Evolutionary conservation across 2,888 invertebrate species (phyloP), one percentile per base, ranked within the genome.

Genomic region (Tachina lurida): DNA sequence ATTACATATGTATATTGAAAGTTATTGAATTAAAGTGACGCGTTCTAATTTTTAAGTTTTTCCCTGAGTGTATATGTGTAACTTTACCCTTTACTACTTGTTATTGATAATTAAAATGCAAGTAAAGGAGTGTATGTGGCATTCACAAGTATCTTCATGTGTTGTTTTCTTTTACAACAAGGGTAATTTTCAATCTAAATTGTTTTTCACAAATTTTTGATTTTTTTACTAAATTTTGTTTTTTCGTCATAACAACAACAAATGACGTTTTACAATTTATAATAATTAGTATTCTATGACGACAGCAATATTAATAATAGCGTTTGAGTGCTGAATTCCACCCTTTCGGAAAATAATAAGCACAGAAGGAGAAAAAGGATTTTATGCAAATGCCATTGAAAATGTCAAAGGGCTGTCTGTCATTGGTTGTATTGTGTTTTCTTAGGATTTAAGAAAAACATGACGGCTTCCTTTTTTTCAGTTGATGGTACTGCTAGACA

Each of bases 331-430:
- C 19, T 76, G 10, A 56, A 31, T 73, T 60, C 31, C 67, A 75
- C 79, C 84, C 75, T 80, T 84, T 79, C 43, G 58, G 19, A 17
- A 73, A 19, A 45, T 13, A 63, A 52, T 12, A 45, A 15, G 4
- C 15, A 43, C 1, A 68, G n/a, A 22, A 52, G 56, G 0, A 49
- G 9, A 49, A 54, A 79, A 77, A 52, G 76, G 83, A 76, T 60
- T 84, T 83, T 39, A 84, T 73, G 73, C 83, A 83, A 86, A 86
- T 77, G 56, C 75, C 45, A 73, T 86, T 80, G 83, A 86, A 74
- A 68, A 86, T 83, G 86, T 86, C 86, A 86, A 83, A 83, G 80
- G 73, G 56, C 49, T 83, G 79, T 83, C 83, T 83, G 79, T 86
- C 83, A 86, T 77, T 86, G 79, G 79, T 74, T 67, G 39, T 31